Conservation (phyloP, 2,888 invertebrate genomes). For the Cataglyphis rosenhaueri region DNA sequence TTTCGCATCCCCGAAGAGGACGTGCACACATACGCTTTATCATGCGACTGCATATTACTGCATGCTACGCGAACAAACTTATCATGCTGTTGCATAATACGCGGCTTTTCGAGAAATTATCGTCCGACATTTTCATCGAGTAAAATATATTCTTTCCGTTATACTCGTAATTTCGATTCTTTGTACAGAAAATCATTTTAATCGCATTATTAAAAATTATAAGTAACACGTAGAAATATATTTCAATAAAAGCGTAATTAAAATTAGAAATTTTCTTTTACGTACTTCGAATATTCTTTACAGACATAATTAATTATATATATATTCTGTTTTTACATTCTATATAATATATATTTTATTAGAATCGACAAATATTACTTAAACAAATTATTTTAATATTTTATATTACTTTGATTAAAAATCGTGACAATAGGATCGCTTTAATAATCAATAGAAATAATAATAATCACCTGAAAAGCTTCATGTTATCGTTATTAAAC, state of each 20-base stretch:
- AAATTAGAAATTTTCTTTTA: background rate
- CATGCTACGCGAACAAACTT: slow-evolving; percentile 14
- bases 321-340: background rate
- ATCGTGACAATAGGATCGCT: background rate
- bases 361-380: background rate
- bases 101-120: background rate
- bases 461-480: background rate
- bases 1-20: slow-evolving; percentile 44
- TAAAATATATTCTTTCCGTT: background rate
- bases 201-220: background rate
- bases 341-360: background rate
- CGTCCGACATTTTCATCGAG: background rate
- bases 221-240: background rate
- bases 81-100: background rate
- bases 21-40: background rate
- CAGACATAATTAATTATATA: background rate
- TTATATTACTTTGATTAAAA: background rate
- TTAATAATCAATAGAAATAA: background rate
- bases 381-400: background rate
- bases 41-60: slow-evolving; percentile 19
- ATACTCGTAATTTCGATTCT: background rate
- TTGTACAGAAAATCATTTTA: background rate
- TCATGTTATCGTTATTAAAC: slow-evolving; percentile 1
- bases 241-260: background rate
- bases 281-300: too few relatives aligned